Percentiles rank a stretch among this genome's conserved stretches.
Evolutionary conservation across 2,113 vertebrate genomes (phyloP).

Genomic region (Petrocephalus microphthalmus): DNA sequence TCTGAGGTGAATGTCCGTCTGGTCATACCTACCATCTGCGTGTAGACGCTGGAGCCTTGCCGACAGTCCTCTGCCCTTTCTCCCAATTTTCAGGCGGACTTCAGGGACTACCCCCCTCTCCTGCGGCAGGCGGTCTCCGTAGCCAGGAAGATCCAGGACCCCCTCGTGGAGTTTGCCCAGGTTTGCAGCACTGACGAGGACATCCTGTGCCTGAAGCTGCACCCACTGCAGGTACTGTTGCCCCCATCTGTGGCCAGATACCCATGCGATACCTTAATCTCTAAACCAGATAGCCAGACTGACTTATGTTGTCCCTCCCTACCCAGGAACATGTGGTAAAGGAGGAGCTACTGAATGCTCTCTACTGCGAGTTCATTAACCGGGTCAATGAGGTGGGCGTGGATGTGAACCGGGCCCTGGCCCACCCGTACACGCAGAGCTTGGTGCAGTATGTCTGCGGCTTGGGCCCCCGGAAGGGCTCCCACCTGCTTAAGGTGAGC

Average conservation of each 20-base stretch:
- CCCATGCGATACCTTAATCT: not conserved
- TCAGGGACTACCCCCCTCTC: conserved; percentile 89
- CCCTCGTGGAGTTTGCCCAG: conserved; percentile 90
- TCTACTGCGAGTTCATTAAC: conserved; percentile 96
- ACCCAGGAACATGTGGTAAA: conserved; percentile 90
- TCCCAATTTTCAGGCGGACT: conserved; percentile 62
- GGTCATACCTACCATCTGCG: not conserved
- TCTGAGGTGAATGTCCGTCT: conserved; percentile 76
- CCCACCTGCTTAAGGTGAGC: conserved; percentile 87
- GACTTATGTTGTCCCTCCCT: not conserved
- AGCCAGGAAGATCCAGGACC: conserved; percentile 92
- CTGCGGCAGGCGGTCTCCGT: conserved; percentile 91
- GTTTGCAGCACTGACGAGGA: conserved; percentile 95
- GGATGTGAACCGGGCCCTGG: conserved; percentile 89
- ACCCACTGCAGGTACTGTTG: conserved; percentile 82
- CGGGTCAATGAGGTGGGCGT: conserved; percentile 96
- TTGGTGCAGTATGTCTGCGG: conserved; percentile 93
- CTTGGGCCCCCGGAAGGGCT: conserved; percentile 87
- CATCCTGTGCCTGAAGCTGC: conserved; percentile 92
- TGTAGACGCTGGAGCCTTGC: not conserved
- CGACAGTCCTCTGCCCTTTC: not conserved
- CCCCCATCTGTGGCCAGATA: not conserved
- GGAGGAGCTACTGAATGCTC: conserved; percentile 83
- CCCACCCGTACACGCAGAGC: conserved; percentile 92
- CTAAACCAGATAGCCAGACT: not conserved